Evolutionary conservation across 2,113 vertebrate species (phyloP).

Genomic region (Serinus canaria): DNA sequence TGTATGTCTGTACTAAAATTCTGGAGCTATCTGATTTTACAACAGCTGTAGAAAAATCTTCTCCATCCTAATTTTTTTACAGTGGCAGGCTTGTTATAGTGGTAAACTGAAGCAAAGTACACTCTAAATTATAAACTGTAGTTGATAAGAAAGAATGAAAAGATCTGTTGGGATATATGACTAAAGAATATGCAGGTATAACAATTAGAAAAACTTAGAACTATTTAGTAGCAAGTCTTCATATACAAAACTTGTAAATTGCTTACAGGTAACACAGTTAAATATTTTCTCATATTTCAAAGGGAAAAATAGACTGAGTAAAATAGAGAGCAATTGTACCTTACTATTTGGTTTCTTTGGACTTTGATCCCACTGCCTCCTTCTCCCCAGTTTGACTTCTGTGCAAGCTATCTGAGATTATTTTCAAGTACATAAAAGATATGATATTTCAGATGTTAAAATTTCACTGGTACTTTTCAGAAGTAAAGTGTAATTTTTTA

Average conservation of each 20-base stretch:
- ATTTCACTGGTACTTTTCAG: neutral
- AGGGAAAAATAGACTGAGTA: neutral
- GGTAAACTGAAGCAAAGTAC: neutral
- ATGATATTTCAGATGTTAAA: neutral
- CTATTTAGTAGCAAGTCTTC: neutral
- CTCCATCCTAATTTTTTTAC: neutral
- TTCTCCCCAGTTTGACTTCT: neutral
- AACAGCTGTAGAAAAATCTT: neutral
- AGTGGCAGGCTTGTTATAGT: neutral
- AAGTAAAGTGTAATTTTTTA: neutral
- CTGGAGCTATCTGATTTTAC: neutral
- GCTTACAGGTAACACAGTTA: neutral
- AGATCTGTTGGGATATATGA: neutral
- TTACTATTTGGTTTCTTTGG: neutral
- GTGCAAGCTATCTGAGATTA: neutral
- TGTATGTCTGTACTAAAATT: neutral
- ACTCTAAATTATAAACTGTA: neutral
- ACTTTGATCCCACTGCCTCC: rapidly evolving
- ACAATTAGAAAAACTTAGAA: neutral
- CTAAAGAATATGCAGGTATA: neutral
- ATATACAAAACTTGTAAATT: neutral
- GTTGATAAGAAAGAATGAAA: neutral
- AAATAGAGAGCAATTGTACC: neutral
- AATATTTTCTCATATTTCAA: neutral
- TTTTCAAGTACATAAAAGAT: neutral